Base-by-base conservation (phyloP, 2,113 vertebrate species). In the Cyanistes caeruleus region DNA sequence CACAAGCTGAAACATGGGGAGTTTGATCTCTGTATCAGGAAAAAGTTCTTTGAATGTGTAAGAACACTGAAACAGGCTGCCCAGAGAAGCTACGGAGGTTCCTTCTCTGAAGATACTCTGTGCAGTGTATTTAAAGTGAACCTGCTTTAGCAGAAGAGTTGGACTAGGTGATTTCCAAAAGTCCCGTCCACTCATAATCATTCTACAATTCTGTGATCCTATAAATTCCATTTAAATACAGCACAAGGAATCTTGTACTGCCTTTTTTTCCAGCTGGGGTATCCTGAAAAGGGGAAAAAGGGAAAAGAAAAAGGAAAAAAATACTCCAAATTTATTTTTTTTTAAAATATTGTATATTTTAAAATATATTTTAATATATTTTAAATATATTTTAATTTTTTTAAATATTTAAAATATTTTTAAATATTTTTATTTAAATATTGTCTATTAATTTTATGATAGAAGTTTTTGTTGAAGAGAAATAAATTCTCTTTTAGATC, bases 391-490 rank as follows among this genome's bases (percentile, higher is more conserved):
- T n/a, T n/a, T n/a, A n/a, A n/a, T n/a, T n/a, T n/a, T n/a, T n/a
- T n/a, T n/a, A n/a, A n/a, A n/a, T n/a, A n/a, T n/a, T n/a, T n/a
- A n/a, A n/a, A n/a, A n/a, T n/a, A n/a, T n/a, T n/a, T n/a, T n/a
- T n/a, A n/a, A n/a, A n/a, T n/a, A n/a, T n/a, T n/a, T n/a, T n/a
- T n/a, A n/a, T 49, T 31, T 15, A 9, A 9, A 10, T 49, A 8
- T 6, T 55, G 8, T 21, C 6, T 51, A 3, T 58, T 43, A 53
- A 13, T 70, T 74, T 24, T 30, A 64, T 8, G 13, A 2, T 33
- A 19, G 8, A 19, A 0, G 0, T 5, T 25, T 72, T 68, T 62
- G 5, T 35, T 33, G 3, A 28, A 3, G 3, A 37, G 8, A 70
- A 75, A 44, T 49, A 27, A 44, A 83, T 53, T 49, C 7, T 41